These are phyloP conservation scores for Orcinus orca DNA, from an alignment of 2,113 vertebrate species.

Conservation along the genomic window DNA sequence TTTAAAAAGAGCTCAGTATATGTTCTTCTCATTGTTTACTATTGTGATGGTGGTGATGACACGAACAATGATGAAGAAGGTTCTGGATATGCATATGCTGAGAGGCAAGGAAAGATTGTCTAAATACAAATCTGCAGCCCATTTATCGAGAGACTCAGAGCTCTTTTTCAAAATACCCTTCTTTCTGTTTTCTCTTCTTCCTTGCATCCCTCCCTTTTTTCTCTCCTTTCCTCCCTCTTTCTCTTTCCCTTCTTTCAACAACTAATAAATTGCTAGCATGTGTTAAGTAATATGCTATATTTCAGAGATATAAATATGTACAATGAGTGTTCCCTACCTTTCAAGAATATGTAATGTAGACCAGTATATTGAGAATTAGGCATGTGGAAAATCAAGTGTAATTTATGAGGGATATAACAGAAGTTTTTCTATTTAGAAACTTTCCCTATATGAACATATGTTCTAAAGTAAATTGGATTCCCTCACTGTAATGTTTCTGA, in stretches of 20 bases:
- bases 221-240: background rate
- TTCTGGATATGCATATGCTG: background rate
- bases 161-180: background rate
- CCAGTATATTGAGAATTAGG: background rate
- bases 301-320: background rate
- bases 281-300: background rate
- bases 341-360: background rate
- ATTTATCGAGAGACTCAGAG: background rate
- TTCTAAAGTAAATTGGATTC: background rate
- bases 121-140: background rate
- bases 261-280: background rate
- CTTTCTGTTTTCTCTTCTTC: background rate
- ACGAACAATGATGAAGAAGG: background rate
- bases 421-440: background rate
- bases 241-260: background rate
- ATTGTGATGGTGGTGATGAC: background rate
- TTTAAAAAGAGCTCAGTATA: background rate
- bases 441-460: background rate
- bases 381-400: background rate
- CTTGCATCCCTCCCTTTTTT: background rate
- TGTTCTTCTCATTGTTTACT: background rate
- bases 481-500: background rate
- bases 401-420: background rate
- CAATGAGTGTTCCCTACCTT: background rate
- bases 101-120: background rate